A percentile compares a stretch with the other conserved stretches of the same genome.
These are phyloP conservation scores for Amaurobius ferox DNA, from an alignment of 2,888 invertebrate genomes.

Conservation along the genomic window DNA sequence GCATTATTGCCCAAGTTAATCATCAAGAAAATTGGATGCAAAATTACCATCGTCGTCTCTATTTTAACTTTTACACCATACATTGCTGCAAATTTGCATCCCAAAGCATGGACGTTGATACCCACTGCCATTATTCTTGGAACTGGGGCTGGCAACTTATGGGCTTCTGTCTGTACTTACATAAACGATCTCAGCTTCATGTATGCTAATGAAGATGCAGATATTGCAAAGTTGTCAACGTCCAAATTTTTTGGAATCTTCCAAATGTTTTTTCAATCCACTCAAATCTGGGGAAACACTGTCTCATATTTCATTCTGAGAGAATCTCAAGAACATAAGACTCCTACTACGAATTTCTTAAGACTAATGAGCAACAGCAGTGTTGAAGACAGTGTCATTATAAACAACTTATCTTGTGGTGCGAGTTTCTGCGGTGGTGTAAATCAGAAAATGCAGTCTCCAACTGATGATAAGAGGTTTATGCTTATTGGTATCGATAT, in stretches of 20 bases:
- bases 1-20: constrained; percentile 96
- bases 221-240: constrained; percentile 85
- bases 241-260: constrained; percentile 98
- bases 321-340: constrained; percentile 5
- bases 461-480: constrained; percentile 90
- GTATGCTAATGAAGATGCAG: constrained; percentile 86
- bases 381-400: background rate
- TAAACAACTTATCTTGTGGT: constrained; percentile 47
- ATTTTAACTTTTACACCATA: constrained; percentile 96
- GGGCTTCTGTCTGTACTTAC: constrained; percentile 98
- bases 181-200: constrained; percentile 94
- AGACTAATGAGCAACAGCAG: background rate
- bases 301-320: constrained; percentile 85
- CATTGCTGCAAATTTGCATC: constrained; percentile 95
- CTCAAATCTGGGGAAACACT: constrained; percentile 96
- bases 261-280: constrained; percentile 98
- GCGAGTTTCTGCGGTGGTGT: constrained; percentile 64
- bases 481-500: constrained; percentile 93
- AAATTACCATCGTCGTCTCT: constrained; percentile 95
- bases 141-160: constrained; percentile 96
- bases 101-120: constrained; percentile 90
- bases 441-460: constrained; percentile 84
- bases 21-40: constrained; percentile 94
- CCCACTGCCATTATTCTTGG: constrained; percentile 95
- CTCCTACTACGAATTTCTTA: background rate